Evolutionary conservation across 2,113 vertebrate species (phyloP), one percentile per base, ranked within the genome.

Genomic region (Centropristis striata): DNA sequence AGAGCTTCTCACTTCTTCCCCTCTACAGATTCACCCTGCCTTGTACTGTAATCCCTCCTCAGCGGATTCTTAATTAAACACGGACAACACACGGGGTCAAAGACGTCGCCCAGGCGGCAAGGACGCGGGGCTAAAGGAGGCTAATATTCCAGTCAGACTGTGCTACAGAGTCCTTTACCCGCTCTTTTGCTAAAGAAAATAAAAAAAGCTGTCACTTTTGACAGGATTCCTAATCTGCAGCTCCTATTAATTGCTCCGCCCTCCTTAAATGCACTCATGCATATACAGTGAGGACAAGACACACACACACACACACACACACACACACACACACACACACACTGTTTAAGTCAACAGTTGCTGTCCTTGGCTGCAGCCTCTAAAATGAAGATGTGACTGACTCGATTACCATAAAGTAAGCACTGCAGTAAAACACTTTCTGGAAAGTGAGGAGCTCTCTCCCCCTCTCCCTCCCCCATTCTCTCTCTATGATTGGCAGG

Each of bases 41-140:
- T 76, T 36, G 55, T 66, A 71, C 78, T 78, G 23, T 89, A 87
- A 89, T 92, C 90, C 88, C 77, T 86, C 78, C 77, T 49, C 47
- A 70, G 78, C 12, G 12, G 80, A 76, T 84, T 89, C 85, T 91
- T 92, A 93, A 94, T 93, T 91, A 90, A 91, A 91, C 86, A 90
- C 3, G 46, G 66, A 70, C 39, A 42, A 71, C 81, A 85, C 83
- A 66, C 15, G 71, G 42, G 87, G 87, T 83, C 76, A 74, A 61
- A 87, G 57, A 77, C 27, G 4, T 18, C 8, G 5, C 20, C 54
- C 47, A 12, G 53, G 32, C 16, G 1, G 46, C 57, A 66, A 78
- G 66, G 57, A 68, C 50, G 0, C 0, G 1, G 25, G 49, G 10
- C 59, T 16, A 44, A 75, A 18, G 37, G 57, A 58, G 49, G 27